Conservation (phyloP, 1,140 invertebrate species). For the Papilio polytes region DNA sequence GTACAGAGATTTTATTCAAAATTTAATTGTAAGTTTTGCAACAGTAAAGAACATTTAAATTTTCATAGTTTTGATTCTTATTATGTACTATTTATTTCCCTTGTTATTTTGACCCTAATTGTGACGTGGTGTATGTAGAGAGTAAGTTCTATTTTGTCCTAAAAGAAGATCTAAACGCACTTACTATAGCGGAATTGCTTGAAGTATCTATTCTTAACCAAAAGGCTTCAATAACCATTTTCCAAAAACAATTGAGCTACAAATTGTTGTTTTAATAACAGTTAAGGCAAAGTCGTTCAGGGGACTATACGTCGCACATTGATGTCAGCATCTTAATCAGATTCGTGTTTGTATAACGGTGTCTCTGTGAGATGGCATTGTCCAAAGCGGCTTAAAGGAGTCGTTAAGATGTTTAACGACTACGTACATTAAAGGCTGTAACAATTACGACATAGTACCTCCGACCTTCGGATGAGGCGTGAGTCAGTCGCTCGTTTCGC, state of each 20-base stretch:
- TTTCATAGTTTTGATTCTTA: too few species aligned
- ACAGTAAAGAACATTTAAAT: too few species aligned
- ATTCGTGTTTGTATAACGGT: slow-evolving; percentile 39
- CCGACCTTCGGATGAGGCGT: slow-evolving; percentile 59
- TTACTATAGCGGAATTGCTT: background rate
- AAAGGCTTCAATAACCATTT: background rate
- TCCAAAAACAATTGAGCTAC: background rate
- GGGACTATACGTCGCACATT: background rate
- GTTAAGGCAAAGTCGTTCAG: background rate
- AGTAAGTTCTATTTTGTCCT: background rate
- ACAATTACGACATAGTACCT: slow-evolving; percentile 42
- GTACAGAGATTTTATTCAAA: too few species aligned
- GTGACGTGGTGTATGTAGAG: background rate
- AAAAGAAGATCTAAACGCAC: background rate
- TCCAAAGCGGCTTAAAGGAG: slow-evolving; percentile 39
- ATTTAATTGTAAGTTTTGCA: too few species aligned
- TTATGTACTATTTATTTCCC: background rate
- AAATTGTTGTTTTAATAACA: background rate
- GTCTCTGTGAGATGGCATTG: slow-evolving; percentile 29
- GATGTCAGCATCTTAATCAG: slow-evolving; percentile 35
- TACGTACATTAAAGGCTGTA: slow-evolving; percentile 34
- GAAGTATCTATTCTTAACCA: background rate
- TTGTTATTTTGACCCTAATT: background rate
- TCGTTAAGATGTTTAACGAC: slow-evolving; percentile 33
- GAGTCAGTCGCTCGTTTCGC: slow-evolving; percentile 67